Base-by-base conservation (phyloP, 2,797 vertebrate genomes). In the Botia almorhae region DNA sequence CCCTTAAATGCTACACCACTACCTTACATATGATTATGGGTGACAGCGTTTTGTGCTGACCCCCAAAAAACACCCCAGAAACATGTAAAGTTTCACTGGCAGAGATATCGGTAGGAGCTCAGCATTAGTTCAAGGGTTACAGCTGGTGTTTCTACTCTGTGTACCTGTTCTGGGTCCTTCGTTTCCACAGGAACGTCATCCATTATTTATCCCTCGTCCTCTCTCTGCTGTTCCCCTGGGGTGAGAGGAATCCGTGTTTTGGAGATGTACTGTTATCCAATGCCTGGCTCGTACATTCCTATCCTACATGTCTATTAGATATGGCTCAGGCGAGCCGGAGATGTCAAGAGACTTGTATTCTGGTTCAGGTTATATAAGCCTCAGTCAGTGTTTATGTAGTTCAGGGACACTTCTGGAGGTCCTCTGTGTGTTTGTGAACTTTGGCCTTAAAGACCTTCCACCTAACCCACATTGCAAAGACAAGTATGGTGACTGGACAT, bases 391-490 rank as follows among this genome's bases (percentile, higher is more conserved):
- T 87, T 90, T 76, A 81, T 84, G 87, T 82, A 86, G 87, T 85
- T 82, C 87, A 86, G 85, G 85, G 84, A 88, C 87, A 92, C 90
- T 92, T 92, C 90, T 89, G 90, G 88, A 92, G 90, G 90, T 90
- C 90, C 60, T 63, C 53, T 60, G 63, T 78, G 75, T 80, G 60
- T 90, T 87, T 90, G 86, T 90, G 90, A 91, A 90, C 89, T 91
- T 85, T 91, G 87, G 87, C 89, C 86, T 83, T 21, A 36, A 36
- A 82, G 75, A 78, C 80, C 80, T 83, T 64, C 17, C 58, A 53
- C 75, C 60, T 74, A 75, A 81, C 82, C 78, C 74, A 56, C 69
- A 74, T 84, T 81, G 76, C 78, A 84, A 87, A 82, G 72, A 86
- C 89, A 92, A 88, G 90, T 89, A 86, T 89, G 87, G 88, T 61